phyloP scores from a whole-genome alignment of 2,113 vertebrate genomes.

The Callorhinus ursinus region DNA sequence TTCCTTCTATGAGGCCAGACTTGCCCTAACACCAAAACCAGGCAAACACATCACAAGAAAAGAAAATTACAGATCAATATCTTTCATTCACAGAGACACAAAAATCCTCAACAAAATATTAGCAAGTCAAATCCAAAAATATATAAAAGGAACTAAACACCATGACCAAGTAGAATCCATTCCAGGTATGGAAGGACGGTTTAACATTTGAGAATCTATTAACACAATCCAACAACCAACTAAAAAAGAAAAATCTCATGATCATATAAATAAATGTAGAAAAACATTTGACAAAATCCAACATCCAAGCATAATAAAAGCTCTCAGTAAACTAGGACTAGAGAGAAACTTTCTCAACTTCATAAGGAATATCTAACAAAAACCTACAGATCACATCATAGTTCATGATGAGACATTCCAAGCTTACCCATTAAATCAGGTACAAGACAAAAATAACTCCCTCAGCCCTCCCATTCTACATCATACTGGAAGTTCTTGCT shows the following conservation, averaged over 20 bases:
- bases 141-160: background rate
- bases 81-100: background rate
- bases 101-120: background rate
- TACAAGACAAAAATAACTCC: background rate
- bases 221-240: background rate
- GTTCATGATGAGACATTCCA: background rate
- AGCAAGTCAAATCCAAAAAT: background rate
- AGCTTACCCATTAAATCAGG: background rate
- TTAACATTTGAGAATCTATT: background rate
- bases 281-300: background rate
- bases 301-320: background rate
- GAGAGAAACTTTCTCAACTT: background rate
- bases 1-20: background rate
- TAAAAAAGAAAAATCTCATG: background rate
- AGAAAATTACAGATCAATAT: background rate
- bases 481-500: background rate
- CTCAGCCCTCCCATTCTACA: background rate
- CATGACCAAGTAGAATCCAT: background rate
- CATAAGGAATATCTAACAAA: background rate
- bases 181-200: background rate
- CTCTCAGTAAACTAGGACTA: background rate
- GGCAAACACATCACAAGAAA: background rate
- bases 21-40: background rate
- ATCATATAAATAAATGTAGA: background rate
- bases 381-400: background rate